Base-by-base conservation (phyloP, 2,888 invertebrate genomes). In the Cryptus viduatorius region DNA sequence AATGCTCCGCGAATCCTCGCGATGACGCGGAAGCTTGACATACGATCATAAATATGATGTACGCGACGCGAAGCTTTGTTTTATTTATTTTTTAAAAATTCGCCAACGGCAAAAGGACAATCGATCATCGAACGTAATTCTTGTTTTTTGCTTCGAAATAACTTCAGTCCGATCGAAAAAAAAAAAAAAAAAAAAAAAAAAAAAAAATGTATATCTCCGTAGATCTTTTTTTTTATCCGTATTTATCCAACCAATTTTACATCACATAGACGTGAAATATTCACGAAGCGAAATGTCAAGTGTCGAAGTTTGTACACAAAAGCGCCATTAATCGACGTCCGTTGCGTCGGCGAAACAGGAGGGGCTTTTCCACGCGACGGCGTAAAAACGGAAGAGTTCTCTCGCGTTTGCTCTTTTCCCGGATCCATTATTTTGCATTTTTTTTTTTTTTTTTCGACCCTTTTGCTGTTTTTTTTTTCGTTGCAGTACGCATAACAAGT, bases 311-410 rank as follows among this genome's bases (percentile, higher is more conserved):
- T 24, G 29, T 10, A 68, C 69, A 71, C 37, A 37, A 37, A 37
- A 75, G 48, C 50, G 53, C 44, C 56, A 78, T 82, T 84, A 78
- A 81, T 73, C 78, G 78, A 84, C 73, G 61, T 61, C 46, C 48
- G 29, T 61, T 61, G 31, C 19, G 65, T 48, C 50, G 16, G 72
- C 67, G 59, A 56, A 64, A 71, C n/a, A 69, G 37, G 37, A 37
- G 37, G 37, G 31, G 46, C 37, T 64, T 83, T 76, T 68, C 69
- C 59, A 16, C 16, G 16, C 24, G 59, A 14, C 16, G 14, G 46
- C 7, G 37, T n/a, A 19, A 73, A 56, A 68, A 65, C 69, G 37
- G 50, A 44, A 69, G 19, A 37, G 59, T 64, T 31, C 42, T 64
- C 44, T 67, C 42, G 56, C 50, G 29, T 71, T 75, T 69, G 31